phyloP scores from a whole-genome alignment of 2,888 invertebrate species.

The Diabrotica balteata region DNA sequence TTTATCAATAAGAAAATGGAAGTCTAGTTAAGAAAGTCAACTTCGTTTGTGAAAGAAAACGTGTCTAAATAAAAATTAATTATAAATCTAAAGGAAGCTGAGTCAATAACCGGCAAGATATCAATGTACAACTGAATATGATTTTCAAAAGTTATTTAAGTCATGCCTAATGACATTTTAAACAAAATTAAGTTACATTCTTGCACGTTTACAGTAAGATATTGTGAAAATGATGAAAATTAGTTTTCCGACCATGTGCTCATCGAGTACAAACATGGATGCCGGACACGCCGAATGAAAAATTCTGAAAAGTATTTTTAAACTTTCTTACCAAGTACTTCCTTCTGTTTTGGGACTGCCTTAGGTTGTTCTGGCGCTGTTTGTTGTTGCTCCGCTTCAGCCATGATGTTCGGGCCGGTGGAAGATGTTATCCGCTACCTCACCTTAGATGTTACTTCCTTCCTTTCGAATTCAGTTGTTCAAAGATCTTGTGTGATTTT shows the following conservation, averaged over 20 bases:
- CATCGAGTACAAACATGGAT: conserved; percentile 53
- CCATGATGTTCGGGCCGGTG: conserved; percentile 78
- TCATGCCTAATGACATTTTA: no score
- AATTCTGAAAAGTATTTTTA: conserved; percentile 24
- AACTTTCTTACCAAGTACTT: conserved; percentile 80
- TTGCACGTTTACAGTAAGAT: neutral
- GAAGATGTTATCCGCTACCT: conserved; percentile 79
- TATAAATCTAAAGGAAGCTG: no score
- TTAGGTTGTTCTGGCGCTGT: conserved; percentile 61
- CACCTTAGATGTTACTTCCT: conserved; percentile 75
- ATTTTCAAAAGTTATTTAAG: no score
- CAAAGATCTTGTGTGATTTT: conserved; percentile 55
- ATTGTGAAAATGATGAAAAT: conserved; percentile 4
- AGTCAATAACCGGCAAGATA: no score
- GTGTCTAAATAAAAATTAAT: no score
- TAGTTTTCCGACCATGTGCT: conserved; percentile 53
- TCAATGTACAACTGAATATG: no score
- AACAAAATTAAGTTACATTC: no score
- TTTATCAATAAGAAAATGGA: no score
- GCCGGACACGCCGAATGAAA: conserved; percentile 47
- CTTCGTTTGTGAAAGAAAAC: no score
- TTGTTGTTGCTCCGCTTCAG: conserved; percentile 87
- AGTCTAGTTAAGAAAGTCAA: no score
- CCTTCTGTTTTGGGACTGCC: conserved; percentile 79
- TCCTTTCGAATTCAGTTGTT: conserved; percentile 66